Conservation (phyloP, 64 coral and sea anemone genomes). For the Stylophora pistillata region DNA sequence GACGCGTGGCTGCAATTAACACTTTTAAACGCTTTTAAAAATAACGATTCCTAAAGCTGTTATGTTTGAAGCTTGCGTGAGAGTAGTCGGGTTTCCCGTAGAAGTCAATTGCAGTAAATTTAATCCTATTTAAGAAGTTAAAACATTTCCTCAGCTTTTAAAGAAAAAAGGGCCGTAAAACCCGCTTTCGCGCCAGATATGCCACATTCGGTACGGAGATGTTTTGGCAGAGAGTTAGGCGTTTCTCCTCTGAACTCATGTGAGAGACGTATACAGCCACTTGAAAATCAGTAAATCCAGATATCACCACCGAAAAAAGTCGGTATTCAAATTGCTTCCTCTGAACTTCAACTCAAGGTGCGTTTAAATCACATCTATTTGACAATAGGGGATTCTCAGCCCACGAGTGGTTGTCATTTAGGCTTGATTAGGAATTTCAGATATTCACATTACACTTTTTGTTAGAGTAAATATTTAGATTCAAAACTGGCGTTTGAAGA, state of each 20-base stretch:
- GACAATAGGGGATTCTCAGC: background rate
- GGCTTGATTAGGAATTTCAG: slow-evolving; percentile 8
- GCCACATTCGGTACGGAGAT: background rate
- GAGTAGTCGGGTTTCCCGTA: background rate
- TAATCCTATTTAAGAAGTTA: slow-evolving; percentile 13
- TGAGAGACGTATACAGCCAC: background rate
- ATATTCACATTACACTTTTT: background rate
- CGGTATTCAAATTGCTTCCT: background rate
- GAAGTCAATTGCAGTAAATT: background rate
- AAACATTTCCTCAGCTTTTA: background rate
- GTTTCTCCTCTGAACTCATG: background rate
- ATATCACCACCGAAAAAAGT: background rate
- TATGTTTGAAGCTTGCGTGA: slow-evolving; percentile 9
- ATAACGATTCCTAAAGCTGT: background rate
- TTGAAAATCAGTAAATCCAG: background rate
- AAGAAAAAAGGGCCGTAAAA: background rate
- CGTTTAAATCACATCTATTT: slow-evolving; percentile 12
- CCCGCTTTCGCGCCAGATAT: background rate
- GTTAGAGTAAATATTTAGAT: background rate
- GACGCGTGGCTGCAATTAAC: slow-evolving; percentile 52
- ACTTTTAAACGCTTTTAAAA: slow-evolving; percentile 44
- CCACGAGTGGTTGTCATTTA: background rate
- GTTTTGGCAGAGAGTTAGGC: background rate
- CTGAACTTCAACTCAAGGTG: background rate
- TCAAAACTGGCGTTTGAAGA: background rate